Percentiles rank a stretch among this genome's conserved stretches.
Conservation (phyloP, 2,797 vertebrate species). For the Esox masquinongy region DNA sequence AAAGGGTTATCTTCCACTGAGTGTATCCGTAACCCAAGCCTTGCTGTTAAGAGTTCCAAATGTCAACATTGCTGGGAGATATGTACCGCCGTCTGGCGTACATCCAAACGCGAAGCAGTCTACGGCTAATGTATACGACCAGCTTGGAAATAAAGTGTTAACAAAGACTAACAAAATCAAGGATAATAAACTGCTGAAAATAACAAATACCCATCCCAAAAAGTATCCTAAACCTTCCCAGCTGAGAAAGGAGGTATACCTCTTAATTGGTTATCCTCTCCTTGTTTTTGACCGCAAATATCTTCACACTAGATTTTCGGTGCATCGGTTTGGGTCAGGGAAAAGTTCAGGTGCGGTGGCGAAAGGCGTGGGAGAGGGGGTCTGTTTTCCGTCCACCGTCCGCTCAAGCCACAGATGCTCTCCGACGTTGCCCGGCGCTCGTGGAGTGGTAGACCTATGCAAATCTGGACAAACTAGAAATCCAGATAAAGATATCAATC, state of each 20-base stretch:
- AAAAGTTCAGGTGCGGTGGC: constrained; percentile 65
- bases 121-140: neutral
- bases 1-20: constrained; percentile 62
- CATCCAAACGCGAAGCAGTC: constrained; percentile 55
- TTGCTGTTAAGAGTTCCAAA: constrained; percentile 71
- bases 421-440: constrained; percentile 29
- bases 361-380: constrained; percentile 48
- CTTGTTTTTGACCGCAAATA: constrained; percentile 46
- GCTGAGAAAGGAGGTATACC: neutral
- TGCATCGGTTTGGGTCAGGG: constrained; percentile 55
- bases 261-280: constrained; percentile 16
- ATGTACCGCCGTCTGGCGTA: constrained; percentile 67
- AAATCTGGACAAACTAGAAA: neutral
- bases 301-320: constrained; percentile 38
- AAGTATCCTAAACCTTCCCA: constrained; percentile 16
- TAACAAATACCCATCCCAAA: neutral
- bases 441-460: neutral
- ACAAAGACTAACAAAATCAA: too few relatives aligned
- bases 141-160: too few relatives aligned
- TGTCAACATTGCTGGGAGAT: constrained; percentile 76
- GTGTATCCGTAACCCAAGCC: constrained; percentile 68
- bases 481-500: neutral
- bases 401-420: constrained; percentile 17
- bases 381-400: constrained; percentile 34
- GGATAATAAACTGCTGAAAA: neutral